phyloP scores from a whole-genome alignment of 2,888 invertebrate genomes.

The Meliscaeva auricollis region DNA sequence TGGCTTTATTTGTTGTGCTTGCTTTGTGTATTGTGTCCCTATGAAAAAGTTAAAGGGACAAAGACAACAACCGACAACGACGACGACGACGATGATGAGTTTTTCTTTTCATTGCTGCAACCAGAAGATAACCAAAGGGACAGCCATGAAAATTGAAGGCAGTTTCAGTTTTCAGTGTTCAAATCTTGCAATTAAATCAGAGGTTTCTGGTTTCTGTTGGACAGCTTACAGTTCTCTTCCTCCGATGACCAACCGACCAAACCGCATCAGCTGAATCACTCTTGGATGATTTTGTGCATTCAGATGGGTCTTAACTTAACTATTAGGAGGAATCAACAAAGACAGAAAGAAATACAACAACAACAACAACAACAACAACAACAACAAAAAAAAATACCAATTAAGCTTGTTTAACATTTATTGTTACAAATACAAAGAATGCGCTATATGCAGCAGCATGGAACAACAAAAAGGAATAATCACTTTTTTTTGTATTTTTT shows the following conservation, averaged over 20 bases:
- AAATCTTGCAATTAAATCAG: slow-evolving; percentile 29
- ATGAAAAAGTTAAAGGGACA: no score
- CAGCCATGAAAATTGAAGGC: neutral
- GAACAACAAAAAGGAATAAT: no score
- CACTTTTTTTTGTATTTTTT: no score
- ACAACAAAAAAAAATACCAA: slow-evolving; percentile 18
- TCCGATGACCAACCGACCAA: neutral
- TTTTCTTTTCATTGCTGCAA: slow-evolving; percentile 27
- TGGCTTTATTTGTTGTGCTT: slow-evolving; percentile 12
- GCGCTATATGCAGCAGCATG: no score
- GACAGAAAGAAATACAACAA: neutral
- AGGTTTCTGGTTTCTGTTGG: slow-evolving; percentile 16
- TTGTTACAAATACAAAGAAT: slow-evolving; percentile 10
- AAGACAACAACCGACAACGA: no score
- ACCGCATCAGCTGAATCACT: slow-evolving; percentile 18
- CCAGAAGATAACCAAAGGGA: slow-evolving; percentile 16
- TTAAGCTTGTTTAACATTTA: slow-evolving; percentile 21
- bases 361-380: no score
- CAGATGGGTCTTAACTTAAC: slow-evolving; percentile 1
- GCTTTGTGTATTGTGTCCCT: neutral
- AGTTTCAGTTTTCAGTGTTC: neutral
- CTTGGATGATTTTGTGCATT: slow-evolving; percentile 1
- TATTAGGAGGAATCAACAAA: slow-evolving; percentile 10
- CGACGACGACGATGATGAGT: slow-evolving; percentile 1
- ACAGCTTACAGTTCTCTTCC: neutral